Base-by-base conservation (phyloP, 2,113 vertebrate genomes). In the Tetrao urogallus region DNA sequence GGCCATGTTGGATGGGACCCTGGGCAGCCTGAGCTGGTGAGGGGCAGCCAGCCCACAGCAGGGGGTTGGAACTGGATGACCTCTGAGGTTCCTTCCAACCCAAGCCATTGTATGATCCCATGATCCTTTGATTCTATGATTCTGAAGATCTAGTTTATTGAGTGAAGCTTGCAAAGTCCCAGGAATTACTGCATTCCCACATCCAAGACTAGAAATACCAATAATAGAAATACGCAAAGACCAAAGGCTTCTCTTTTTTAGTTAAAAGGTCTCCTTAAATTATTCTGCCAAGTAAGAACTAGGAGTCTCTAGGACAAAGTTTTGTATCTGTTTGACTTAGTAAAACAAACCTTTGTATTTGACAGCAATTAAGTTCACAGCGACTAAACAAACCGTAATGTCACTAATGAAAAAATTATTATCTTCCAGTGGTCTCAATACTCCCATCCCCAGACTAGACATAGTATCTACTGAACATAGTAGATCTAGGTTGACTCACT, bases 341-440 rank as follows among this genome's bases (percentile, higher is more conserved):
- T 78, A 88, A 94, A 94, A 32, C 28, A 82, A 30, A 30, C n/a
- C 14, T 88, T 86, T 75, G 32, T 88, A 17, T 86, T 91, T 86
- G 72, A 81, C 43, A 86, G 57, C 54, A 90, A 78, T 65, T 82
- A 88, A 72, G 86, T 91, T 86, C 43, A 78, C 81, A 71, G 13
- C 43, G 36, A 32, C n/a, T 71, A 54, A 92, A 15, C 10, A 86
- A 92, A 86, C 61, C 70, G 38, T 61, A 90, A 32, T 70, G 16
- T 58, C 78, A 82, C 45, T 91, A 76, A 88, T 82, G 30, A 34
- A 92, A 94, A 96, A 95, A 92, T 88, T 28, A 40, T 92, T 88
- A 60, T 77, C 38, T 86, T 90, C 61, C 32, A 34, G 27, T 2
- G 0, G 43, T 52, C 52, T 82, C 47, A n/a, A 25, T 75, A 13